phyloP scores from a whole-genome alignment of 2,797 vertebrate genomes.

The Sparus aurata region DNA sequence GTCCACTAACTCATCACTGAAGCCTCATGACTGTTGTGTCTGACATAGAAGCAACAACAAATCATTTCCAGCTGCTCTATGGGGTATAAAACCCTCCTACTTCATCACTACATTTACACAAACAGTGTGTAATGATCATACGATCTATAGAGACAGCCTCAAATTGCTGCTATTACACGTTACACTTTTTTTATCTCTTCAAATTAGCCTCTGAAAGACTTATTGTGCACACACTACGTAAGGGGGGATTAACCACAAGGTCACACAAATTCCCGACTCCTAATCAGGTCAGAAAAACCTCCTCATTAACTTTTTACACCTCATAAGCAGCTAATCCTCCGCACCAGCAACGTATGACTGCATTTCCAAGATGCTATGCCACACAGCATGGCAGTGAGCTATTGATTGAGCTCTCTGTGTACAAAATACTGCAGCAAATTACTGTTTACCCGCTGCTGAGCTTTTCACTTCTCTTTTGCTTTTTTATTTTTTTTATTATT shows the following conservation, averaged over 20 bases:
- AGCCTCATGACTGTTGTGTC: constrained; percentile 46
- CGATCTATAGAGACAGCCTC: constrained; percentile 29
- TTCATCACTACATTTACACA: constrained; percentile 27
- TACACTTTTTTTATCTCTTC: constrained; percentile 41
- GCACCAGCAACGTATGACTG: constrained; percentile 59
- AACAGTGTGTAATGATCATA: constrained; percentile 37
- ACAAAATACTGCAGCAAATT: constrained; percentile 50
- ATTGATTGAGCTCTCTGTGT: constrained; percentile 51
- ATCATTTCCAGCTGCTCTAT: constrained; percentile 82
- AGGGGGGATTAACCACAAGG: constrained; percentile 51
- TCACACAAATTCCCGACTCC: constrained; percentile 47
- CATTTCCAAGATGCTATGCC: constrained; percentile 64
- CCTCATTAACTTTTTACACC: constrained; percentile 74
- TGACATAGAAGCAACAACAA: constrained; percentile 56
- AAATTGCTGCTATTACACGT: constrained; percentile 48
- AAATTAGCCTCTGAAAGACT: constrained; percentile 59
- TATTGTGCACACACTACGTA: constrained; percentile 32
- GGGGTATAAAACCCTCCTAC: constrained; percentile 76
- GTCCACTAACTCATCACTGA: constrained; percentile 71
- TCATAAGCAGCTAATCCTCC: constrained; percentile 83
- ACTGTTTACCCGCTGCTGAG: constrained; percentile 57
- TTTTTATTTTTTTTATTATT: too few relatives aligned
- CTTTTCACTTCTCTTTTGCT: constrained; percentile 70
- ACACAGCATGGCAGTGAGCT: constrained; percentile 66
- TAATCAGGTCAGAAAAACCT: constrained; percentile 61